Evolutionary conservation across 1,140 invertebrate genomes (phyloP), one percentile per base, ranked within the genome.

Genomic region (Galleria mellonella): DNA sequence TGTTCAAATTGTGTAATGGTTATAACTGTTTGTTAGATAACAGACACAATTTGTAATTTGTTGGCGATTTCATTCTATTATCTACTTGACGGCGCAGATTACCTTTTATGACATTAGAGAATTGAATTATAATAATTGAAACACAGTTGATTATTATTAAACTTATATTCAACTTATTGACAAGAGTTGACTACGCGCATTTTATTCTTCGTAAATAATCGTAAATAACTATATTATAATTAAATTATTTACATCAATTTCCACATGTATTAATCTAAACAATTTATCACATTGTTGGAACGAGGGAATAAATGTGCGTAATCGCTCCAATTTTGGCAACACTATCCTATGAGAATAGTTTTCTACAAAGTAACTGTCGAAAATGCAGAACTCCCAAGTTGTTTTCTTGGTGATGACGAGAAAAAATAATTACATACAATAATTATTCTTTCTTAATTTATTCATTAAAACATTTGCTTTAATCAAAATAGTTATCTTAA

Each of bases 151-250:
- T 23, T 23, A 6, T 23, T 42, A 56, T 55, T 59, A 64, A 64
- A 36, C 59, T 72, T 72, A 70, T 72, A 70, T 65, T 73, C 47
- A 62, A 65, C 14, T 37, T 37, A 37, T 37, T 15, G n/a, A 37
- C 17, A 37, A 23, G 35, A 37, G 35, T 15, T 2, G 35, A 37
- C 35, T 37, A 37, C 35, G 35, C 35, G 35, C 35, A 37, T 37
- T 37, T 37, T n/a, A 37, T 35, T 37, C 35, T 13, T 15, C 35
- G 14, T 37, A 37, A 23, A 23, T 23, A 23, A 23, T 15, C 35
- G 14, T 37, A 37, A 23, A 23, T 23, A 23, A 23, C 17, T 23
- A 23, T 23, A 23, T 23, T 23, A 23, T 3, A 23, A 23, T 23
- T 23, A 23, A 13, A 37, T 37, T 37, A 37, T 37, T 37, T 37